Percentiles rank a stretch among this genome's conserved stretches.
phyloP scores from a whole-genome alignment of 2,888 invertebrate species.

The Eretmocerus hayati region DNA sequence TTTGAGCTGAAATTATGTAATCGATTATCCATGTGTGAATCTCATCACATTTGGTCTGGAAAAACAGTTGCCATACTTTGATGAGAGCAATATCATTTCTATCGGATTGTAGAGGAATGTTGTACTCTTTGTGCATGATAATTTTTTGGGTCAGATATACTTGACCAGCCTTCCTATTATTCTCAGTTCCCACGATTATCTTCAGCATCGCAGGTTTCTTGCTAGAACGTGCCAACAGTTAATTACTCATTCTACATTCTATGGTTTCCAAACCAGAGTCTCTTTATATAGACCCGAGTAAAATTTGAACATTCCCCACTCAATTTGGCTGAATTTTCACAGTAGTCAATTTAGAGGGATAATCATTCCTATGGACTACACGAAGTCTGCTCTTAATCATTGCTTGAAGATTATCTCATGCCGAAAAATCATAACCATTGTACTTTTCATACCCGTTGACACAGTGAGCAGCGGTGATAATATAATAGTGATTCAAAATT shows the following conservation, averaged over 20 bases:
- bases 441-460: slow-evolving; percentile 18
- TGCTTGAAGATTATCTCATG: no score
- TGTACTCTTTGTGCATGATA: slow-evolving; percentile 25
- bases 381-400: no score
- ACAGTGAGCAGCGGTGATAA: slow-evolving; percentile 18
- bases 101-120: slow-evolving; percentile 15
- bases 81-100: slow-evolving; percentile 34
- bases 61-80: slow-evolving; percentile 21
- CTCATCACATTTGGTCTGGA: no score
- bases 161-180: slow-evolving; percentile 16
- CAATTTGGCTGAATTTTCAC: background rate
- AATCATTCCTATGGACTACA: background rate
- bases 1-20: background rate
- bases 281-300: no score
- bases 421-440: background rate
- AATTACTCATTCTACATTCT: background rate
- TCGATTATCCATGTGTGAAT: no score
- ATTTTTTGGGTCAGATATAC: slow-evolving; percentile 15
- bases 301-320: no score
- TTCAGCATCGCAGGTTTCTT: background rate
- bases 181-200: slow-evolving; percentile 24
- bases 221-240: background rate
- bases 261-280: no score
- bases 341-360: background rate
- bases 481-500: slow-evolving; percentile 12